Conservation (phyloP, 2,888 invertebrate genomes). For the Arge pagana region DNA sequence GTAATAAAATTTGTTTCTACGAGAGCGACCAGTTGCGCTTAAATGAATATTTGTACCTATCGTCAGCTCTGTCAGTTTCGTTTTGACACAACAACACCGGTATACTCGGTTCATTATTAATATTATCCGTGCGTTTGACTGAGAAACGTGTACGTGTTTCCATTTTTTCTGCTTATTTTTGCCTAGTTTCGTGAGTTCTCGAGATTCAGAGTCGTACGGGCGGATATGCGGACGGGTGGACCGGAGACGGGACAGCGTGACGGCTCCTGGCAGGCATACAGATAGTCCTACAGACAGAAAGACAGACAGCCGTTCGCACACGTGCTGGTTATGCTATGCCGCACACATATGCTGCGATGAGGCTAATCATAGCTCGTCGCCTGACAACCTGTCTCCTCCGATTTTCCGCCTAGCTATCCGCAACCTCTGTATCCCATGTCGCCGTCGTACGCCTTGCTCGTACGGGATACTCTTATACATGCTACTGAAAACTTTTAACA, state of each 20-base stretch:
- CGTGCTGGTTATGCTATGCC: constrained; percentile 42
- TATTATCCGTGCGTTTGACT: neutral
- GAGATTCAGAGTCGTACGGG: constrained; percentile 14
- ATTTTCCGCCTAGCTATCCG: constrained; percentile 55
- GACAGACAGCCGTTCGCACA: constrained; percentile 37
- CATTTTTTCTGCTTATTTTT: neutral
- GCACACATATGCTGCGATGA: constrained; percentile 38
- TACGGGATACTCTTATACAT: constrained; percentile 20
- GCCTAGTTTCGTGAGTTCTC: constrained; percentile 4
- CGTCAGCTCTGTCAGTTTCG: too few species aligned
- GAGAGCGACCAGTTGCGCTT: too few species aligned
- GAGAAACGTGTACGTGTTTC: neutral
- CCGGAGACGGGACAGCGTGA: constrained; percentile 56
- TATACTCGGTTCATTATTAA: neutral
- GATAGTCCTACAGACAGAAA: constrained; percentile 29
- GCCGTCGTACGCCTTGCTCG: constrained; percentile 5
- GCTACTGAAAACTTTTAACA: constrained; percentile 10
- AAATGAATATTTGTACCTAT: too few species aligned
- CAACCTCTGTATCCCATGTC: constrained; percentile 31
- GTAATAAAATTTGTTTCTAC: too few species aligned
- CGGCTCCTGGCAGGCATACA: constrained; percentile 56
- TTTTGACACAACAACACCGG: too few species aligned
- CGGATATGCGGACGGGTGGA: constrained; percentile 35
- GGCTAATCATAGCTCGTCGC: constrained; percentile 55
- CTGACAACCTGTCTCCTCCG: constrained; percentile 59